Percentiles rank a stretch among this genome's conserved stretches.
Evolutionary conservation across 2,113 vertebrate species (phyloP).

Genomic region (Vidua chalybeata): DNA sequence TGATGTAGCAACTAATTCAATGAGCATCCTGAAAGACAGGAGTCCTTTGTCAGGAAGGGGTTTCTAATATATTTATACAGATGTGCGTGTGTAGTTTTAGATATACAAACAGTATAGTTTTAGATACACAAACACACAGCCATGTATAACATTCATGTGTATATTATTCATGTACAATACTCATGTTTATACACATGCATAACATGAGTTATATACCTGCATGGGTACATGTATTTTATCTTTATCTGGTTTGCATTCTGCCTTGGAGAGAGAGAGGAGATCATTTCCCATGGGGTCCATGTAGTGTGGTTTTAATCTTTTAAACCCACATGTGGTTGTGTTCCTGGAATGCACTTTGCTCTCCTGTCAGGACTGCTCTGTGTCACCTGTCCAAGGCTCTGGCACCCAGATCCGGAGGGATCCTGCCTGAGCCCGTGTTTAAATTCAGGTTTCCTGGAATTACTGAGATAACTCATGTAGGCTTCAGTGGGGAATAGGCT

Average conservation of each 20-base stretch:
- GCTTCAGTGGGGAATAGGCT: neutral
- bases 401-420: neutral
- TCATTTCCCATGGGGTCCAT: neutral
- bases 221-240: neutral
- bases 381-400: neutral
- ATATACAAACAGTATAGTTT: neutral
- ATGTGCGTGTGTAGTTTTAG: neutral
- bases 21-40: neutral
- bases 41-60: neutral
- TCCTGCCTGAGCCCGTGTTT: neutral
- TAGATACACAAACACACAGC: neutral
- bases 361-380: neutral
- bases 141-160: fast-evolving
- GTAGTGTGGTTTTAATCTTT: neutral
- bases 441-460: neutral
- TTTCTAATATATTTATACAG: neutral
- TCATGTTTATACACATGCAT: neutral
- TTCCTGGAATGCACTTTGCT: neutral
- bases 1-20: fast-evolving
- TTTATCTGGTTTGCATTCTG: neutral
- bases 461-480: neutral
- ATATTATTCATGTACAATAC: neutral
- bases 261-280: neutral
- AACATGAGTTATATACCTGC: fast-evolving
- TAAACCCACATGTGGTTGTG: neutral